Percentiles rank a stretch among this genome's conserved stretches.
These are phyloP conservation scores for Drosophila emarginata DNA, from an alignment of 2,888 invertebrate genomes.

Conservation along the genomic window DNA sequence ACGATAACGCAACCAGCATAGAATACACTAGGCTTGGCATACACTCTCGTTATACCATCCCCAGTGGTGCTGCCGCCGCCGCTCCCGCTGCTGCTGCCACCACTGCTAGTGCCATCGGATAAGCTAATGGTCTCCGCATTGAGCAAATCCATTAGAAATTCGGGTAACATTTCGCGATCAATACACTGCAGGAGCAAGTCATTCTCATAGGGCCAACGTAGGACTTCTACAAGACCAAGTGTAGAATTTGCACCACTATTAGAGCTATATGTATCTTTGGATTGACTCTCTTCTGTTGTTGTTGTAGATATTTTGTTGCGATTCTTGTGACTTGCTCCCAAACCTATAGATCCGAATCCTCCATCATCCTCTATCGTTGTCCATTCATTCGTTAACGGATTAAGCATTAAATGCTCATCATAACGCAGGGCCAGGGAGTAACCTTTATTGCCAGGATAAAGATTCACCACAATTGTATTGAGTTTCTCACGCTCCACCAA, in stretches of 20 bases:
- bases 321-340: constrained; percentile 27
- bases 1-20: constrained; percentile 96
- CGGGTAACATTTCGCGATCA: constrained; percentile 95
- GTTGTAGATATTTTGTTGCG: constrained; percentile 45
- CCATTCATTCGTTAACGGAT: constrained; percentile 65
- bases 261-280: constrained; percentile 15
- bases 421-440: constrained; percentile 86
- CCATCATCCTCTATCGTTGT: constrained; percentile 20
- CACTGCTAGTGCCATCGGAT: constrained; percentile 54
- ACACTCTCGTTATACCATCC: constrained; percentile 68
- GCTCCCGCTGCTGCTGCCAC: not conserved
- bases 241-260: constrained; percentile 77
- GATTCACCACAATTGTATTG: constrained; percentile 94
- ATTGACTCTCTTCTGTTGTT: constrained; percentile 21
- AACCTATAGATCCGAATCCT: not conserved
- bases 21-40: constrained; percentile 88
- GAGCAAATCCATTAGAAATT: constrained; percentile 91
- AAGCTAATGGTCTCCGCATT: constrained; percentile 87
- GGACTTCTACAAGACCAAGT: constrained; percentile 89
- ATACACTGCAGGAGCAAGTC: constrained; percentile 93
- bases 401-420: constrained; percentile 80
- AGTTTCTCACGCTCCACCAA: constrained; percentile 92
- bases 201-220: constrained; percentile 94
- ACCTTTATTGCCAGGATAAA: constrained; percentile 96
- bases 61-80: constrained; percentile 24